These are phyloP conservation scores for Aphelenchoides avenae DNA, from an alignment of 1,140 invertebrate species.

Conservation along the genomic window DNA sequence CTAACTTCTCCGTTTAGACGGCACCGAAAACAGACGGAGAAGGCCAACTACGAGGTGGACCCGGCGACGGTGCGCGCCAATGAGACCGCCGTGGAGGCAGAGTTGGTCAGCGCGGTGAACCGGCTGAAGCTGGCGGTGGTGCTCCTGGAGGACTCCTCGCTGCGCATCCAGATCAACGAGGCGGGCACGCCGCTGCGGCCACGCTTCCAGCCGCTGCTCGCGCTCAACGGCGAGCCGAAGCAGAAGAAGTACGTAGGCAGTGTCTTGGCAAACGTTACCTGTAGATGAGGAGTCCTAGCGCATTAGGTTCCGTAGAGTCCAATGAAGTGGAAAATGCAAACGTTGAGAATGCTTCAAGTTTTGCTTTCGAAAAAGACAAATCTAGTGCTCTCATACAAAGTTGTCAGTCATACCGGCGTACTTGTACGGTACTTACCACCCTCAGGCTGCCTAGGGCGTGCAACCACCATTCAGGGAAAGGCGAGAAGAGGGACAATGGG, in stretches of 20 bases:
- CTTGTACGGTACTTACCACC: too few species aligned
- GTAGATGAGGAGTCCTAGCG: too few species aligned
- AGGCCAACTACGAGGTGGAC: slow-evolving; percentile 39
- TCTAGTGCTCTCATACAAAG: too few species aligned
- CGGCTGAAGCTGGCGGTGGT: slow-evolving; percentile 42
- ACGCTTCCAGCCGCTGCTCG: slow-evolving; percentile 46
- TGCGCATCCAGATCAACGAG: slow-evolving; percentile 52
- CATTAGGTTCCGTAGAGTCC: too few species aligned
- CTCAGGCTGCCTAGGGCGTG: too few species aligned
- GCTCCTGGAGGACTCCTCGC: slow-evolving; percentile 40
- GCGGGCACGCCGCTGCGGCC: slow-evolving; percentile 39
- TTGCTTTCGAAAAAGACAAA: too few species aligned
- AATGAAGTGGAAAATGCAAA: too few species aligned
- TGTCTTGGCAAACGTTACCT: too few species aligned
- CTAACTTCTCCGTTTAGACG: slow-evolving; percentile 33
- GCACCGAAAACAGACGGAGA: slow-evolving; percentile 34
- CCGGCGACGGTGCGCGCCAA: slow-evolving; percentile 33
- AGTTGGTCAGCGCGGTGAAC: slow-evolving; percentile 36
- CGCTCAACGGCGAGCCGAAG: slow-evolving; percentile 46
- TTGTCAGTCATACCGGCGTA: too few species aligned
- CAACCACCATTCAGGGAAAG: too few species aligned
- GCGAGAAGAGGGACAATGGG: too few species aligned
- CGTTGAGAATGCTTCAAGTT: too few species aligned
- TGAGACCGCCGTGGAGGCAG: slow-evolving; percentile 43
- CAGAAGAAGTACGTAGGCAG: slow-evolving; percentile 43